phyloP scores from a whole-genome alignment of 30 jellyfish, hydroid and myxozoan species.

The Cassiopea andromeda region DNA sequence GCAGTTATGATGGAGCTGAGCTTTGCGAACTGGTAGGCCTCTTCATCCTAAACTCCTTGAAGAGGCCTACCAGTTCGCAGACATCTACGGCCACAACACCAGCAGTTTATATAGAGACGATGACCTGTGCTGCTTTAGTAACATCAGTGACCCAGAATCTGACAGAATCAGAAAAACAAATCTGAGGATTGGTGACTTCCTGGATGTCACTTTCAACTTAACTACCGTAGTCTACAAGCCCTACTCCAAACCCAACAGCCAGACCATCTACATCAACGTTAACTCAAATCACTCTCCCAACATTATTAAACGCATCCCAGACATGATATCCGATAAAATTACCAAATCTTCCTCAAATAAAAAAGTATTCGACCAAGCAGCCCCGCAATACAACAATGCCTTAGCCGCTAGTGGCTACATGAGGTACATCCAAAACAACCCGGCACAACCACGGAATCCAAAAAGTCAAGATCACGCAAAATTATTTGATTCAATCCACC shows the following conservation, averaged over 20 bases:
- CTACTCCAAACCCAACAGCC: neutral
- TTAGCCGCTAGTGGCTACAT: neutral
- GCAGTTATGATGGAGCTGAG: too few relatives aligned
- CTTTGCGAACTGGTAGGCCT: too few relatives aligned
- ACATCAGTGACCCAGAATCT: neutral
- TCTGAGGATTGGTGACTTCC: conserved; percentile 1
- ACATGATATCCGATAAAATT: too few relatives aligned
- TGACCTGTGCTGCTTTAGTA: neutral
- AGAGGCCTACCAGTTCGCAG: too few relatives aligned
- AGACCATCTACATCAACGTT: neutral
- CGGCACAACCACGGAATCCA: neutral
- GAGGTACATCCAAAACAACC: neutral
- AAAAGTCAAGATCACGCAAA: neutral
- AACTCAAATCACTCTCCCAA: neutral
- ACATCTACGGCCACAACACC: neutral
- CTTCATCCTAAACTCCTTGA: too few relatives aligned
- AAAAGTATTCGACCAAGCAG: neutral
- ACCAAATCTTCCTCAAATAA: too few relatives aligned
- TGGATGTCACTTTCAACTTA: neutral
- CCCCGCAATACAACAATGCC: neutral
- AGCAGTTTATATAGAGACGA: neutral
- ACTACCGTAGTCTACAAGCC: neutral
- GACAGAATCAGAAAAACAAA: neutral
- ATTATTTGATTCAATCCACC: neutral
- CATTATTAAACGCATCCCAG: neutral